Evolutionary conservation across 2,797 vertebrate genomes (phyloP).

Genomic region (Eulemur rubriventer): DNA sequence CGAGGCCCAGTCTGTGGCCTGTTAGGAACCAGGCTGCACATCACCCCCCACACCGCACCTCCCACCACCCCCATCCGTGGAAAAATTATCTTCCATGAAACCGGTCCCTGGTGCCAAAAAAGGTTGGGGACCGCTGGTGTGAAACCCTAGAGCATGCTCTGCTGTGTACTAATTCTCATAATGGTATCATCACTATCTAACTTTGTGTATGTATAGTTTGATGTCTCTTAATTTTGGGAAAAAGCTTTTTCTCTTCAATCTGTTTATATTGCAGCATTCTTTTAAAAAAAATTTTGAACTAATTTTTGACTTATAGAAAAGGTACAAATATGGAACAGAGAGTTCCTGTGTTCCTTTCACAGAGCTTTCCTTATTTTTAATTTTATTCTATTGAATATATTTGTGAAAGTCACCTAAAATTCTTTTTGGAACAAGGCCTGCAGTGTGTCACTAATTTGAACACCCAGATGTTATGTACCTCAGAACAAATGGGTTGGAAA

Average conservation of each 20-base stretch:
- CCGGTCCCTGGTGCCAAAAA: too few relatives aligned
- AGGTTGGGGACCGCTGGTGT: too few relatives aligned
- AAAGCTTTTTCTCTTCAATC: neutral
- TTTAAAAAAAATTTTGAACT: neutral
- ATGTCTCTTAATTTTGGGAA: neutral
- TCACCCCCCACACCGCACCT: too few relatives aligned
- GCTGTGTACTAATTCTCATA: neutral
- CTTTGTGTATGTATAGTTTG: neutral
- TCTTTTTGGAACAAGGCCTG: neutral
- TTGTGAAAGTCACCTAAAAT: slow-evolving; percentile 10
- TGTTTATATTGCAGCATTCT: neutral
- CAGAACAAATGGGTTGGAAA: neutral
- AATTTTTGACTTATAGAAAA: neutral
- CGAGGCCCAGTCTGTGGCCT: too few relatives aligned
- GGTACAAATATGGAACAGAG: neutral
- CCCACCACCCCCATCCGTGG: too few relatives aligned
- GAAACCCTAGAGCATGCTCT: neutral
- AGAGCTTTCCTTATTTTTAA: neutral
- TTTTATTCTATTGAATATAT: neutral
- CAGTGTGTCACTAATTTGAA: neutral
- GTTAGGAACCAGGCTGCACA: too few relatives aligned
- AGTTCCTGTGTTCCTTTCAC: neutral
- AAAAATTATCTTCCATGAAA: too few relatives aligned
- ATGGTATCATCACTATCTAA: neutral
- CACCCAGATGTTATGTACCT: neutral